These are phyloP conservation scores for Dipus sagitta DNA, from an alignment of 2,797 vertebrate genomes.

Conservation along the genomic window DNA sequence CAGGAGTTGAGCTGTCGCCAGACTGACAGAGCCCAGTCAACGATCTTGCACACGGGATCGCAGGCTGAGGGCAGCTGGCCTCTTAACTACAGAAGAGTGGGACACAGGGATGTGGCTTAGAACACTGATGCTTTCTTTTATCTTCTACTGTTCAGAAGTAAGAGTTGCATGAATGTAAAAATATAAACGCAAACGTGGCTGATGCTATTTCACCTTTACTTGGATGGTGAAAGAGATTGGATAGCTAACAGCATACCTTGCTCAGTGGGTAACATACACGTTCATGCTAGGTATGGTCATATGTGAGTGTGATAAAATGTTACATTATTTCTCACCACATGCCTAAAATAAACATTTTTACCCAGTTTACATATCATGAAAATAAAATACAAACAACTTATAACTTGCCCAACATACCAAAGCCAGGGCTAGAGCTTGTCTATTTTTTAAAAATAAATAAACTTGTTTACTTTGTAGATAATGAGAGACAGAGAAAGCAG, in stretches of 20 bases:
- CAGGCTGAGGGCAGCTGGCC: constrained; percentile 88
- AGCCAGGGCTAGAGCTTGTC: not conserved
- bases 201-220: not conserved
- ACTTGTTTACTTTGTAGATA: no score
- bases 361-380: not conserved
- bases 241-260: not conserved
- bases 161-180: not conserved
- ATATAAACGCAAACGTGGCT: not conserved
- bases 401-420: not conserved
- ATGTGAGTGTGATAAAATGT: not conserved
- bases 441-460: no score
- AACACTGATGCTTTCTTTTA: not conserved
- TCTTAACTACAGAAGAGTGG: constrained; percentile 87
- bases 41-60: constrained; percentile 89
- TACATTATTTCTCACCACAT: not conserved
- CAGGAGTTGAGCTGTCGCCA: constrained; percentile 97
- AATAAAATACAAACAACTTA: not conserved
- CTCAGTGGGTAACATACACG: not conserved
- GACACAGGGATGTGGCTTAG: constrained; percentile 1
- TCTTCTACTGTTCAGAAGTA: not conserved
- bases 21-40: constrained; percentile 93
- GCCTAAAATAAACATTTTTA: not conserved
- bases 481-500: no score
- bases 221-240: not conserved
- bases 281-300: not conserved